Conservation (phyloP, 1,140 invertebrate genomes). For the Littorina saxatilis region DNA sequence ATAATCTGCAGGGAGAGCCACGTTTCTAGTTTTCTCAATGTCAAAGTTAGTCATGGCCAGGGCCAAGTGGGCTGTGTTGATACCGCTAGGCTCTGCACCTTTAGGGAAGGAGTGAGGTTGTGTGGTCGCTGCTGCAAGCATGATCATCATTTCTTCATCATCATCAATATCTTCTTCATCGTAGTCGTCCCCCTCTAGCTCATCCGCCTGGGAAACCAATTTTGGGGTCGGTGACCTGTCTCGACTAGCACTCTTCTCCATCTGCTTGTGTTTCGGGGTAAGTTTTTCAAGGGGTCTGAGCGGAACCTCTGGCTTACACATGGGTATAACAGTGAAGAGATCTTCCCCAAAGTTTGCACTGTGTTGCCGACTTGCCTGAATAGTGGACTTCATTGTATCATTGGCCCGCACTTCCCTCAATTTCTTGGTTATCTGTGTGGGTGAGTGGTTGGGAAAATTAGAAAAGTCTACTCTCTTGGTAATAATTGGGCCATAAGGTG, state of each 20-base stretch:
- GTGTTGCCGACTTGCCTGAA: background rate
- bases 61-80: background rate
- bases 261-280: conserved; percentile 48
- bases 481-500: background rate
- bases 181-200: background rate
- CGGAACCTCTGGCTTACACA: conserved; percentile 44
- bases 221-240: conserved; percentile 5
- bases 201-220: background rate
- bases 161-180: background rate
- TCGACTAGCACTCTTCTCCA: background rate
- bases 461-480: background rate
- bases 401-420: background rate
- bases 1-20: background rate
- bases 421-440: conserved; percentile 7
- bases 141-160: conserved; percentile 4
- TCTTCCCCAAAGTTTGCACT: conserved; percentile 13
- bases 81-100: background rate
- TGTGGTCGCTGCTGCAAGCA: background rate
- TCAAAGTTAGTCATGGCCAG: conserved; percentile 25
- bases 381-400: conserved; percentile 14
- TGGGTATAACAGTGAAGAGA: conserved; percentile 25
- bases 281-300: conserved; percentile 58
- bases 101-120: background rate
- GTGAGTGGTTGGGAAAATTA: background rate
- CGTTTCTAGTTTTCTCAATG: conserved; percentile 13